Conservation (phyloP, 35 echinoderm and acorn worm species). For the Anneissia japonica region DNA sequence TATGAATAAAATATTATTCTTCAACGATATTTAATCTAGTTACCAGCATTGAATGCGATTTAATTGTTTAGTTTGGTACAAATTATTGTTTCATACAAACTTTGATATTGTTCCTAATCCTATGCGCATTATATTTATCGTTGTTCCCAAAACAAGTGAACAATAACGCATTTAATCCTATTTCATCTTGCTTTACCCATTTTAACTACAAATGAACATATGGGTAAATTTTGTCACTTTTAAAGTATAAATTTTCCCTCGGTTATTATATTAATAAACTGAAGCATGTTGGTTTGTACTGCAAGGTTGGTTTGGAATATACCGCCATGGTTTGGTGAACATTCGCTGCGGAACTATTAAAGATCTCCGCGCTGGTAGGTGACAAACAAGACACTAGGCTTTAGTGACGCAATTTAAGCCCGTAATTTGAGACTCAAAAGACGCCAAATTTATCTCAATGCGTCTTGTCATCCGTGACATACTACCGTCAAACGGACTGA, state of each 20-base stretch:
- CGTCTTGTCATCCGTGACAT: background rate
- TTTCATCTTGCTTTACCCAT: background rate
- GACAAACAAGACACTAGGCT: background rate
- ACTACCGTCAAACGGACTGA: background rate
- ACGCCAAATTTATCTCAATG: background rate
- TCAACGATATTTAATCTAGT: background rate
- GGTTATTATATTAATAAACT: conserved; percentile 2
- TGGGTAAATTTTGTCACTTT: background rate
- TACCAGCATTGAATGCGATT: background rate
- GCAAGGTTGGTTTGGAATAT: background rate
- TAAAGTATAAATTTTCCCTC: background rate
- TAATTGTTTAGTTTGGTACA: background rate
- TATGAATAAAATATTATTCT: too few relatives aligned
- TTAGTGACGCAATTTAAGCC: background rate
- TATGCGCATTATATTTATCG: background rate
- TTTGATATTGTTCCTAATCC: background rate
- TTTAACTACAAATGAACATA: background rate
- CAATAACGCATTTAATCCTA: background rate
- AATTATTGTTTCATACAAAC: background rate
- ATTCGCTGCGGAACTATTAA: background rate
- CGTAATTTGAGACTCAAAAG: background rate
- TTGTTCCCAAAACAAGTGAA: background rate
- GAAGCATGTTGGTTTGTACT: background rate
- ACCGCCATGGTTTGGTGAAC: background rate
- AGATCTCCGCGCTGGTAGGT: background rate